Base-by-base conservation (phyloP, 2,113 vertebrate genomes). In the Symphodus melops region DNA sequence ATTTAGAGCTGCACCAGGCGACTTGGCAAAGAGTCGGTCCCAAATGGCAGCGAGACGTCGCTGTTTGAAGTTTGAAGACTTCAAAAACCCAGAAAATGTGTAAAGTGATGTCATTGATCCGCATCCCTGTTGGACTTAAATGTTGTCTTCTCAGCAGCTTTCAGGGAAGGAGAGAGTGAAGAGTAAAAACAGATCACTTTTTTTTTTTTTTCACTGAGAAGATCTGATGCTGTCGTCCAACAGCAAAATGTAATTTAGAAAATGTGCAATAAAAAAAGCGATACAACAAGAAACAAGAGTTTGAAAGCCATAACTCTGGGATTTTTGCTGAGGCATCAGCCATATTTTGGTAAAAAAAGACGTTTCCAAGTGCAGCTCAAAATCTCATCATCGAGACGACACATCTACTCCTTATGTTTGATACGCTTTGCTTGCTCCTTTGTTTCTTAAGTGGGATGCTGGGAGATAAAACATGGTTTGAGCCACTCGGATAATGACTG, bases 401-500 rank as follows among this genome's bases (percentile, higher is more conserved):
- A 42, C 74, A 69, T 79, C 77, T 74, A 65, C 73, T 74, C 67
- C 51, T 54, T 20, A 2, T 51, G 61, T 57, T 52, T 13, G 57
- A 68, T 73, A 55, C 20, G 71, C 74, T 77, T 68, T 69, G 71
- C 51, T 70, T 81, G 58, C 68, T 44, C 49, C 64, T 54, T 75
- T 82, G 79, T 86, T 74, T 59, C 80, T 83, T 82, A 85, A 89
- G 83, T 84, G 66, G 79, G 83, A 85, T 82, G 79, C 64, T 82
- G 76, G 67, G 53, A 79, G 88, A 86, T 86, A 86, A 88, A 86
- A 82, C 72, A 68, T 44, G 79, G 84, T 61, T 67, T 80, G 82
- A 86, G 71, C 74, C 74, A 68, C 78, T 72, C 1, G 7, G 91
- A 83, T 91, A 92, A 93, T 91, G 79, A 89, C 83, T 90, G 81